Conservation (phyloP, 2,797 vertebrate genomes). For the Oreochromis grahami region DNA sequence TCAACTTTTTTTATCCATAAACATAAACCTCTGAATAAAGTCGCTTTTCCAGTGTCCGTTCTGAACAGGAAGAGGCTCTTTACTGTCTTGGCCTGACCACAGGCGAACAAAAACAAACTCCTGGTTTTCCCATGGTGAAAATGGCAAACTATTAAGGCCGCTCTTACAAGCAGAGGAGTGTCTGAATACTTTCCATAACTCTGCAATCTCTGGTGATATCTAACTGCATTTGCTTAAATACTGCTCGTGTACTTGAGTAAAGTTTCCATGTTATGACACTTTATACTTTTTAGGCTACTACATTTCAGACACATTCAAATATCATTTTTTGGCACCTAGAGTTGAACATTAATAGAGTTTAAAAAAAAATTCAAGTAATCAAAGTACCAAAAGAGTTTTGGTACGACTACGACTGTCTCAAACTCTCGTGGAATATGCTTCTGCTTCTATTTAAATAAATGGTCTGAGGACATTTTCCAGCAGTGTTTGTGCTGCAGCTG, state of each 20-base stretch:
- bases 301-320: not conserved
- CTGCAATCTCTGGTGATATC: not conserved
- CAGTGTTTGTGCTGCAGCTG: not conserved
- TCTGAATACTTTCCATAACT: not conserved
- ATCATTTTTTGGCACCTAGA: not conserved
- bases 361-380: not conserved
- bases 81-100: not conserved
- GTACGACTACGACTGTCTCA: not conserved
- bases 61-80: not conserved
- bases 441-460: not conserved
- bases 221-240: not conserved
- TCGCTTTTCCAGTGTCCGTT: not conserved
- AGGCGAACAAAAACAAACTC: not conserved
- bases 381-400: not conserved
- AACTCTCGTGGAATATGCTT: rapidly evolving
- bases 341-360: not conserved
- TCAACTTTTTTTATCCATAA: not conserved
- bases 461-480: not conserved
- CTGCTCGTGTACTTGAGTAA: not conserved
- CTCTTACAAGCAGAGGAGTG: not conserved
- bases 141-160: rapidly evolving
- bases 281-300: not conserved
- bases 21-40: not conserved
- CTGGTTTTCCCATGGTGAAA: not conserved
- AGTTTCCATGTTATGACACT: not conserved